phyloP scores from a whole-genome alignment of 1,140 invertebrate species.

The Pseudomyrmex concolor region DNA sequence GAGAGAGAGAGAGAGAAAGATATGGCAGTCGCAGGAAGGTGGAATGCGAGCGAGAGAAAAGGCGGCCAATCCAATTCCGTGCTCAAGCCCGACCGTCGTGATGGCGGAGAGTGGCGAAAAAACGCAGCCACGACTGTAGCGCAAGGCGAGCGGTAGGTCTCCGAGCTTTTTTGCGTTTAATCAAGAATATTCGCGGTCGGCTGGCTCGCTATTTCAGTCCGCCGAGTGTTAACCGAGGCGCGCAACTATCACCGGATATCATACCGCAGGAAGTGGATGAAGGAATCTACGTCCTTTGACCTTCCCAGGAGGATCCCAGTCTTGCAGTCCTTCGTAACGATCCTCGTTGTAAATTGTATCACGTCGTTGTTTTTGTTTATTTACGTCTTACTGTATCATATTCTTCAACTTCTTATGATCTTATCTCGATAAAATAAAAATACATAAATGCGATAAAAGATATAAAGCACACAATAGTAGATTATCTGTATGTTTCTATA shows the following conservation, averaged over 20 bases:
- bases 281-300: slow-evolving; percentile 73
- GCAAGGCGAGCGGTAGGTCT: slow-evolving; percentile 64
- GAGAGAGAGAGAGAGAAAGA: slow-evolving; percentile 18
- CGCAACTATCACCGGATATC: slow-evolving; percentile 70
- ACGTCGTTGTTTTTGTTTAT: slow-evolving; percentile 30
- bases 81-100: slow-evolving; percentile 70
- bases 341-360: slow-evolving; percentile 40
- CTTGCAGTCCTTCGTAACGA: slow-evolving; percentile 22
- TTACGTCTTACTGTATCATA: not conserved
- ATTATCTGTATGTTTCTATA: not conserved
- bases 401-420: slow-evolving; percentile 7
- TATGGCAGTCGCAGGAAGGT: not conserved
- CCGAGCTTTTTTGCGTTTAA: slow-evolving; percentile 79
- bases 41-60: slow-evolving; percentile 63
- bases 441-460: not conserved
- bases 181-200: slow-evolving; percentile 82
- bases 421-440: not conserved
- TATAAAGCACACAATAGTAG: no score
- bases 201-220: slow-evolving; percentile 76
- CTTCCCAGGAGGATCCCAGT: slow-evolving; percentile 46
- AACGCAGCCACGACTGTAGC: slow-evolving; percentile 65
- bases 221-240: slow-evolving; percentile 73
- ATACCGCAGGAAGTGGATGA: slow-evolving; percentile 73
- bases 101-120: slow-evolving; percentile 74
- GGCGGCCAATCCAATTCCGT: slow-evolving; percentile 74